Conservation (phyloP, 2,888 invertebrate species). For the Caenorhabditis angaria region DNA sequence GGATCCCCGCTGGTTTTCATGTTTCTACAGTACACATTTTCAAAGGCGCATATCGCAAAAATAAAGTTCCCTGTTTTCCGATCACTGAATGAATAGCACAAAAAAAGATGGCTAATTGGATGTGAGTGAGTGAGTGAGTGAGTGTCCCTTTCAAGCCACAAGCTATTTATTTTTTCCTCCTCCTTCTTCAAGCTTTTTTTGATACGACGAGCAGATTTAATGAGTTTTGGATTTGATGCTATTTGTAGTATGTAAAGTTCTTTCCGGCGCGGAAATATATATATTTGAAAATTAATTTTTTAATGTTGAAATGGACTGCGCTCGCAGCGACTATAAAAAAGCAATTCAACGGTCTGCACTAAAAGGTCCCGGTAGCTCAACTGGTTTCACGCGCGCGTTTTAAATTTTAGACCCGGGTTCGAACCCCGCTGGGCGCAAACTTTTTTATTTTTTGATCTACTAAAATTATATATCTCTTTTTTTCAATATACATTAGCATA, state of each 20-base stretch:
- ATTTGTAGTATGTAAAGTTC: not conserved
- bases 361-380: too few species aligned
- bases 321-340: too few species aligned
- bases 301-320: too few species aligned
- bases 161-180: not conserved
- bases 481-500: too few species aligned
- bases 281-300: not conserved
- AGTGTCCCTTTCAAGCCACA: not conserved
- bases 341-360: too few species aligned
- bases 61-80: not conserved
- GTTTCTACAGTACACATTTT: too few species aligned
- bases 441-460: too few species aligned
- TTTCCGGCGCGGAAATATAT: not conserved
- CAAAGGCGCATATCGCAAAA: not conserved
- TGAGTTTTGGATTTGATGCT: conserved; percentile 4
- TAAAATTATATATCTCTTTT: too few species aligned
- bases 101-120: not conserved
- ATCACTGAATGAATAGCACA: not conserved
- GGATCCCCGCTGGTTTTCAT: too few species aligned
- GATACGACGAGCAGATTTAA: not conserved
- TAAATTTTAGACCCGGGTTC: too few species aligned
- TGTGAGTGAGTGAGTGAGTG: conserved; percentile 1
- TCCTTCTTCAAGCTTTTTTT: not conserved
- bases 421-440: too few species aligned
- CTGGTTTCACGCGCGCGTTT: too few species aligned